Percentiles rank a stretch among this genome's conserved stretches.
phyloP scores from a whole-genome alignment of 2,797 vertebrate species.

The Phrynocephalus forsythii region DNA sequence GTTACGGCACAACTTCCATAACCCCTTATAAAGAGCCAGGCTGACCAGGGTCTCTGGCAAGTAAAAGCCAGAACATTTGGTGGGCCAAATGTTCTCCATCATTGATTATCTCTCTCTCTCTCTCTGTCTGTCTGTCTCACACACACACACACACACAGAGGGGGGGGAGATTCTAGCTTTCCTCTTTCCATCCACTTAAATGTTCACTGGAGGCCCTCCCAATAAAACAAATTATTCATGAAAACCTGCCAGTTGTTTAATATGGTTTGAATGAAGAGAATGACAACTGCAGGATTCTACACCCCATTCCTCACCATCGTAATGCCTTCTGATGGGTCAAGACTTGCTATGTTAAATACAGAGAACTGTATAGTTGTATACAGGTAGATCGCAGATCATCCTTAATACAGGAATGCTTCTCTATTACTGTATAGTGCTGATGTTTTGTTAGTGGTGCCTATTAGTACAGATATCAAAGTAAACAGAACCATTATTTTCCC shows the following conservation, averaged over 20 bases:
- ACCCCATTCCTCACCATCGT: not conserved
- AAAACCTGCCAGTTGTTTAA: not conserved
- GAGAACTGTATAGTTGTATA: no score
- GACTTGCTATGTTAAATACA: not conserved
- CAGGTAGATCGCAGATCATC: not conserved
- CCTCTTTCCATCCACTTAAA: no score
- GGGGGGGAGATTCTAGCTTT: no score
- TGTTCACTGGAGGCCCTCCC: no score
- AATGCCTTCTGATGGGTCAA: not conserved
- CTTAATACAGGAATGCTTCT: conserved; percentile 5
- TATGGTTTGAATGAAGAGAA: not conserved
- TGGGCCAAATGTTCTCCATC: not conserved
- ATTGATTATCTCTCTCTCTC: no score
- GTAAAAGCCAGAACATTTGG: not conserved
- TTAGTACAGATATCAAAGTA: not conserved
- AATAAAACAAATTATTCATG: no score
- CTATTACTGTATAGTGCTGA: not conserved
- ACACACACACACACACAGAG: no score
- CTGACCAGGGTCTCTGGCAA: not conserved
- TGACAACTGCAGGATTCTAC: not conserved
- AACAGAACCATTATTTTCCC: not conserved
- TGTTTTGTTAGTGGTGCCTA: not conserved
- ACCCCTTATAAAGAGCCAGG: not conserved
- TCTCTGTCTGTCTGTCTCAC: no score
- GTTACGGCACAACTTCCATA: not conserved